These are phyloP conservation scores for Reticulitermes speratus DNA, from an alignment of 1,140 invertebrate genomes.

Conservation along the genomic window DNA sequence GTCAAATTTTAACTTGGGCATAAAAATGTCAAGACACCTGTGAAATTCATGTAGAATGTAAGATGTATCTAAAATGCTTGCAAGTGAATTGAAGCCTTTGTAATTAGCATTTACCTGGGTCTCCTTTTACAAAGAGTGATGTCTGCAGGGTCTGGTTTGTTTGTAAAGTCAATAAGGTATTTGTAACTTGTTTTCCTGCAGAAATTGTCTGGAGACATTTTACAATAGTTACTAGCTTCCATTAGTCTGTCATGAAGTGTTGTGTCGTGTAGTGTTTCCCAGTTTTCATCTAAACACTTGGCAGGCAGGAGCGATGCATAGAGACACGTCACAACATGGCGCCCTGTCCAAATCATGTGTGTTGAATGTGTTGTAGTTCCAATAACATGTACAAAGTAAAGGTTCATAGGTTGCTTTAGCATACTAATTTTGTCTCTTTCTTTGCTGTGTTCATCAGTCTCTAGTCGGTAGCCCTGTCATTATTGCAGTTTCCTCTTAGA, in stretches of 20 bases:
- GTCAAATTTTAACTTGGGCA: background rate
- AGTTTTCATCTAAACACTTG: background rate
- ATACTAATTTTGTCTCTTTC: background rate
- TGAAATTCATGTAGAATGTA: no score
- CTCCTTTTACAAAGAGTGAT: background rate
- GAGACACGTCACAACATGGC: background rate
- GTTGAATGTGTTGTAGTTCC: background rate
- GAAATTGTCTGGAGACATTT: background rate
- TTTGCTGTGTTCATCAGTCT: background rate
- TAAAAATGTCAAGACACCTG: background rate
- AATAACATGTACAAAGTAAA: background rate
- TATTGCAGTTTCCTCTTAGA: constrained; percentile 4
- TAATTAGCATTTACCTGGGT: background rate
- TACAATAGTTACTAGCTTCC: background rate
- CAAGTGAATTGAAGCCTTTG: background rate
- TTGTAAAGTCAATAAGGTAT: background rate
- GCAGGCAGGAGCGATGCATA: background rate
- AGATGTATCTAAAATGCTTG: background rate
- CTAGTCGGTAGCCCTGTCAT: constrained; percentile 6
- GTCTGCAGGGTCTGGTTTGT: background rate
- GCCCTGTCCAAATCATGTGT: background rate
- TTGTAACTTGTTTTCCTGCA: background rate
- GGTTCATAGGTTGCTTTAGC: background rate
- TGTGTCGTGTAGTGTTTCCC: background rate
- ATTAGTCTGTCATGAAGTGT: background rate